Percentiles rank a stretch among this genome's conserved stretches.
Conservation (phyloP, 2,113 vertebrate genomes). For the Micronycteris hirsuta region DNA sequence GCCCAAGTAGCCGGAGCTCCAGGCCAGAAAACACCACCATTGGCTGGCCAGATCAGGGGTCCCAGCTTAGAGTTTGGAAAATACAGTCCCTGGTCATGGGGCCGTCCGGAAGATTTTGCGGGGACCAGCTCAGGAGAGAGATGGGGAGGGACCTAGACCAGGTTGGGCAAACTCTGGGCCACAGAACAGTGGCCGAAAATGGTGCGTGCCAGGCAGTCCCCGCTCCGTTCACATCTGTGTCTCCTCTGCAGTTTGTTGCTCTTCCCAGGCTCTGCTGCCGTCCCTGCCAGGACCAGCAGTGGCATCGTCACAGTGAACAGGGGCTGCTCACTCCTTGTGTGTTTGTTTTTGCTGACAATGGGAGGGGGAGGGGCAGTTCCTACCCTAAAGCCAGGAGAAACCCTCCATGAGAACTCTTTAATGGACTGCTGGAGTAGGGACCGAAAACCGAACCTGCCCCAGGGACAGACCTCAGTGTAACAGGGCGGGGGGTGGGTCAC, state of each 20-base stretch:
- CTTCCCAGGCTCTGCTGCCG: background rate
- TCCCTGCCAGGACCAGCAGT: background rate
- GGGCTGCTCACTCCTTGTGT: background rate
- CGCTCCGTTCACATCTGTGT: accelerated
- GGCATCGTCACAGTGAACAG: background rate
- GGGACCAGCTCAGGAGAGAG: background rate
- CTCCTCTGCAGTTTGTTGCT: background rate
- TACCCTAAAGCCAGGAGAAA: background rate
- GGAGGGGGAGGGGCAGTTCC: background rate
- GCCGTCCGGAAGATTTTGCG: background rate
- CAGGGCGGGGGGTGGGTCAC: background rate
- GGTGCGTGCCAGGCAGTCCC: accelerated
- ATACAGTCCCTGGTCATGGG: background rate
- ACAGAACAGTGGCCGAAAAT: background rate
- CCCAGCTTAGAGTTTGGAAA: background rate
- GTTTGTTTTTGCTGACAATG: background rate
- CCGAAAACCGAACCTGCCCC: background rate
- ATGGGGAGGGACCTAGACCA: background rate
- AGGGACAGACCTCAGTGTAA: background rate
- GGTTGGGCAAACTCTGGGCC: background rate
- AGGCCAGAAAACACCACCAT: background rate
- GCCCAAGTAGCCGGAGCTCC: background rate
- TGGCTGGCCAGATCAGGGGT: background rate
- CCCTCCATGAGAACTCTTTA: background rate
- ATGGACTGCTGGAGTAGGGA: accelerated